Percentiles rank a stretch among this genome's conserved stretches.
phyloP scores from a whole-genome alignment of 2,888 invertebrate species.

The Tridacna gigas region DNA sequence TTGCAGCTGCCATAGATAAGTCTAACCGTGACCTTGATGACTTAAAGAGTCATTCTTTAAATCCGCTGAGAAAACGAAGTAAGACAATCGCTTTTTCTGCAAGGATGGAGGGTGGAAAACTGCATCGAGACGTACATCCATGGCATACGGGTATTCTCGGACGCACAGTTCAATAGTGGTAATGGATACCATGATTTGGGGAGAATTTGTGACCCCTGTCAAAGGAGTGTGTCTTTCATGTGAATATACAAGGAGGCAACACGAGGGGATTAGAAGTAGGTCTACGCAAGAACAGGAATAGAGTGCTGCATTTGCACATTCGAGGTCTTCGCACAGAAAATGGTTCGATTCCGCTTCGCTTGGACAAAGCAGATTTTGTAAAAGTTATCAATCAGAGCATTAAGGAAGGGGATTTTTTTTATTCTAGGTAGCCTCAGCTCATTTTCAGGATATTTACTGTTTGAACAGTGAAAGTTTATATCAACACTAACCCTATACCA shows the following conservation, averaged over 20 bases:
- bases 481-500: too few relatives aligned
- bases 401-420: slow-evolving; percentile 15
- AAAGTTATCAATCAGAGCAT: slow-evolving; percentile 33
- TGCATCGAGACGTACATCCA: slow-evolving; percentile 2
- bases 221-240: slow-evolving; percentile 13
- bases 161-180: neutral
- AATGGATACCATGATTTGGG: neutral
- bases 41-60: neutral
- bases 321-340: slow-evolving; percentile 15
- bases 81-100: neutral
- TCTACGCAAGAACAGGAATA: slow-evolving; percentile 7
- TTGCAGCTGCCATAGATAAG: neutral
- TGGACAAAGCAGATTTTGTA: slow-evolving; percentile 17
- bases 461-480: slow-evolving; percentile 10
- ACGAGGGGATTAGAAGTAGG: slow-evolving; percentile 11
- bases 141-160: slow-evolving; percentile 17
- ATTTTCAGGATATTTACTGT: slow-evolving; percentile 34
- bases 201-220: slow-evolving; percentile 3
- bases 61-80: neutral
- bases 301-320: slow-evolving; percentile 11
- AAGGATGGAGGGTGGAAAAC: neutral
- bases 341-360: slow-evolving; percentile 8
- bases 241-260: slow-evolving; percentile 18
- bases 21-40: neutral
- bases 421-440: slow-evolving; percentile 36